These are phyloP conservation scores for Gorsachius magnificus DNA, from an alignment of 2,797 vertebrate species.

Conservation along the genomic window DNA sequence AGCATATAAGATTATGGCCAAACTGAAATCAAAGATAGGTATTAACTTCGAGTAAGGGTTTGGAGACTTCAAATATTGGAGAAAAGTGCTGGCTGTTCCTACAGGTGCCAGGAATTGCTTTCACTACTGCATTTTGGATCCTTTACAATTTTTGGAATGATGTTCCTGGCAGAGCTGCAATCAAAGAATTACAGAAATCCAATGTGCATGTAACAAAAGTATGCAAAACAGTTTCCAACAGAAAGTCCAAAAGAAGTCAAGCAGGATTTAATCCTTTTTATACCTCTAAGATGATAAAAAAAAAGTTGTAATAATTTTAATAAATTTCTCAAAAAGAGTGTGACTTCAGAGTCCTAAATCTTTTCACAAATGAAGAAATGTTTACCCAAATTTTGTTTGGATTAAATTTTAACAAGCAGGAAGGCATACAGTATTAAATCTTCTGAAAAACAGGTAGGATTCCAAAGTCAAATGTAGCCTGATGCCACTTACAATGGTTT, in stretches of 20 bases:
- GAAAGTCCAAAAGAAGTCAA: slow-evolving; percentile 6
- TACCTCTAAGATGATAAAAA: neutral
- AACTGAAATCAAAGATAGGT: neutral
- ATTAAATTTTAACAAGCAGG: slow-evolving; percentile 28
- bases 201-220: slow-evolving; percentile 14
- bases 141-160: slow-evolving; percentile 20
- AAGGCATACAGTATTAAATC: neutral
- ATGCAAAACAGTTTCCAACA: slow-evolving; percentile 11
- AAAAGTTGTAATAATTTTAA: neutral
- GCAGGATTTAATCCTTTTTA: slow-evolving; percentile 36
- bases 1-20: neutral
- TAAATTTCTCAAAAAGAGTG: neutral
- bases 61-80: neutral
- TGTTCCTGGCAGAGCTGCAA: slow-evolving; percentile 24
- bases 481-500: neutral
- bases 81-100: neutral
- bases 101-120: neutral
- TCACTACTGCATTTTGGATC: neutral
- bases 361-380: neutral
- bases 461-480: slow-evolving; percentile 7
- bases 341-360: neutral
- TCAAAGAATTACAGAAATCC: slow-evolving; percentile 41
- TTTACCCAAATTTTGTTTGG: neutral
- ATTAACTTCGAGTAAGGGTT: neutral
- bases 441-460: neutral